These are phyloP conservation scores for Passer montanus DNA, from an alignment of 2,113 vertebrate species.

Conservation along the genomic window DNA sequence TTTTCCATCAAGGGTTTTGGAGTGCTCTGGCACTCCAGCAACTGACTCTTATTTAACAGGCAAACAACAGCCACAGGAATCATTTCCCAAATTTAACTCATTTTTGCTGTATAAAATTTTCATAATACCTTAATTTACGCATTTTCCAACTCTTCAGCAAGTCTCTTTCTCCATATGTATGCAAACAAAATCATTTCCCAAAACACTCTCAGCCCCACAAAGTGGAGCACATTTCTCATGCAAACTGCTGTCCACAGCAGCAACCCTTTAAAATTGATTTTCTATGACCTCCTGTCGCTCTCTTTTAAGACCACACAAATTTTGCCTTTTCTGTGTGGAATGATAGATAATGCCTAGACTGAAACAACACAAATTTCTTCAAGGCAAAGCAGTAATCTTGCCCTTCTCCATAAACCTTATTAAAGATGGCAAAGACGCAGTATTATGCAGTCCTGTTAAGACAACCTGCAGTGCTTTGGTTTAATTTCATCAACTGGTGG, in stretches of 20 bases:
- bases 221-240: not conserved
- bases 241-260: not conserved
- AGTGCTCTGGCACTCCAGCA: not conserved
- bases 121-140: not conserved
- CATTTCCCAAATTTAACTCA: not conserved
- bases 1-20: not conserved
- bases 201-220: not conserved
- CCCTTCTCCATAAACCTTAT: not conserved
- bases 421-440: not conserved
- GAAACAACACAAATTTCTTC: not conserved
- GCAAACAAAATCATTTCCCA: not conserved
- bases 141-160: not conserved
- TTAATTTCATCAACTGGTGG: not conserved
- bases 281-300: not conserved
- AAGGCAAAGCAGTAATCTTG: not conserved
- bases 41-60: not conserved
- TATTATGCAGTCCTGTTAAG: not conserved
- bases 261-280: not conserved
- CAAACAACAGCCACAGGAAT: not conserved
- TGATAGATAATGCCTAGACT: not conserved
- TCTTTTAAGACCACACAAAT: not conserved
- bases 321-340: not conserved
- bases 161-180: not conserved
- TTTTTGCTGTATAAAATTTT: not conserved
- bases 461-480: not conserved